Conservation (phyloP, 2,797 vertebrate genomes). For the Todus mexicanus region DNA sequence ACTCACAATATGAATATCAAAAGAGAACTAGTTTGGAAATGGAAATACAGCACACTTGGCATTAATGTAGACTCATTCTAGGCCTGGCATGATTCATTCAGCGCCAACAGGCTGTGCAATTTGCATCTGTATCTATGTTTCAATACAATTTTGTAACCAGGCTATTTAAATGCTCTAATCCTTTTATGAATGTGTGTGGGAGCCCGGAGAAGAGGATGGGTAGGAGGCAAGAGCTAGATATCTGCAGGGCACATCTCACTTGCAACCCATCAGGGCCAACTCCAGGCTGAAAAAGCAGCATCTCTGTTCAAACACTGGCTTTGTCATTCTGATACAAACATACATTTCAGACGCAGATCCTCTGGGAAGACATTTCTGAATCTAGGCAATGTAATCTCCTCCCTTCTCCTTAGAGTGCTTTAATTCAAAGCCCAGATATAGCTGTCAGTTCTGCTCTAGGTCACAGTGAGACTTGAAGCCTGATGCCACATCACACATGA, state of each 20-base stretch:
- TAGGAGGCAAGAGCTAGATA: not conserved
- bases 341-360: not conserved
- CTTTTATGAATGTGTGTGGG: not conserved
- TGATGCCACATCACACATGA: not conserved
- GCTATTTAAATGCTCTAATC: conserved; percentile 10
- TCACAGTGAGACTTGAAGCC: accelerated
- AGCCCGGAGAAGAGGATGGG: not conserved
- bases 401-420: not conserved
- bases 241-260: not conserved
- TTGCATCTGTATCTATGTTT: conserved; percentile 27
- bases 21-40: conserved; percentile 49
- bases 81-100: conserved; percentile 9
- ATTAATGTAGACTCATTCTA: conserved; percentile 35
- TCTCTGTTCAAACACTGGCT: not conserved
- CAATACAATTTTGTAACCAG: conserved; percentile 21
- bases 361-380: not conserved
- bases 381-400: not conserved
- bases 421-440: not conserved
- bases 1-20: conserved; percentile 19
- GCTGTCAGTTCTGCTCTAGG: not conserved
- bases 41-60: conserved; percentile 27
- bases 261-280: not conserved
- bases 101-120: conserved; percentile 19
- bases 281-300: not conserved
- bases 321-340: not conserved